These are phyloP conservation scores for Tychaedon coryphoeus DNA, from an alignment of 2,113 vertebrate genomes.

Conservation along the genomic window DNA sequence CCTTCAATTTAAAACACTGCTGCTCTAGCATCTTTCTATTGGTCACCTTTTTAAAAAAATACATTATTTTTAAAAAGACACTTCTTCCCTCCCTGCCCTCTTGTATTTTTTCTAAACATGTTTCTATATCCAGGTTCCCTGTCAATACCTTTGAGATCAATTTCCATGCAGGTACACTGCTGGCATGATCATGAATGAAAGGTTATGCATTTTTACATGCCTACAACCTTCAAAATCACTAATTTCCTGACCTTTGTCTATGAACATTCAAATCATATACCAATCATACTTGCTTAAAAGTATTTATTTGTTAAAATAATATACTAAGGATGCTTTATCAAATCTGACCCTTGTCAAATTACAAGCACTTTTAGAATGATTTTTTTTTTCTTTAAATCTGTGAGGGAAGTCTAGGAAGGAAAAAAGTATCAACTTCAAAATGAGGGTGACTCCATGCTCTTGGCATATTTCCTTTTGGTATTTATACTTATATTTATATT, in stretches of 20 bases:
- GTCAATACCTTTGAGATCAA: neutral
- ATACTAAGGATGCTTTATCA: neutral
- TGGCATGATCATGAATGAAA: neutral
- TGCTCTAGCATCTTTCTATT: neutral
- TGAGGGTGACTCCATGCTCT: neutral
- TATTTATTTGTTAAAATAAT: neutral
- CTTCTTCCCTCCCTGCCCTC: fast-evolving
- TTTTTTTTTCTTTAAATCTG: neutral
- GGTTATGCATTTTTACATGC: neutral
- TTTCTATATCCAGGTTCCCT: neutral
- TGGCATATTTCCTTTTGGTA: neutral
- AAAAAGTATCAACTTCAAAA: neutral
- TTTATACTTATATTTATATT: neutral
- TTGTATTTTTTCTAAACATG: neutral
- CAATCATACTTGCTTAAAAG: neutral
- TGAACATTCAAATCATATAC: neutral
- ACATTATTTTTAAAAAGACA: neutral
- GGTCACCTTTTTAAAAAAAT: neutral
- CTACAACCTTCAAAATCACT: neutral
- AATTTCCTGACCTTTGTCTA: neutral
- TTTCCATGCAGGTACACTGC: neutral
- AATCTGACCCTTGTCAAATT: neutral
- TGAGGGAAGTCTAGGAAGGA: neutral
- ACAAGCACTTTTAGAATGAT: neutral
- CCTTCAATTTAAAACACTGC: neutral